Evolutionary conservation across 2,113 vertebrate species (phyloP).

Genomic region (Camelus dromedarius): DNA sequence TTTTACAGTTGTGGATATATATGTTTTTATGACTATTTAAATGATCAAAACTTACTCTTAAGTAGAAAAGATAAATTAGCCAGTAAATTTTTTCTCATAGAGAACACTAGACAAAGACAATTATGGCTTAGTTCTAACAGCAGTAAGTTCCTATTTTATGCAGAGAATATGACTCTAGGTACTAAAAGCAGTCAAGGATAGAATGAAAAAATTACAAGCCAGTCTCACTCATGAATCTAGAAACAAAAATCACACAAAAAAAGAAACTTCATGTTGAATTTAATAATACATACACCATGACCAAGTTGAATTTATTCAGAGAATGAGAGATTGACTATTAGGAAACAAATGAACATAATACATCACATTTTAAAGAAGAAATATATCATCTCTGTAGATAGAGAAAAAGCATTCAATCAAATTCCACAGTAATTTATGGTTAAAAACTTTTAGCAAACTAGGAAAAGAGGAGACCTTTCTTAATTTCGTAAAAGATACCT

Average conservation of each 20-base stretch:
- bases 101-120: not conserved
- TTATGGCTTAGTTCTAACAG: not conserved
- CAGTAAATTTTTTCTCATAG: not conserved
- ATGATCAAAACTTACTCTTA: not conserved
- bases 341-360: not conserved
- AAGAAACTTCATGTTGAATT: not conserved
- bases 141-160: not conserved
- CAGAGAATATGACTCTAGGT: not conserved
- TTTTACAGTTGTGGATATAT: not conserved
- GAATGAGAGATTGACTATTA: not conserved
- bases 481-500: not conserved
- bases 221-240: not conserved
- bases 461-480: not conserved
- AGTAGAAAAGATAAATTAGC: not conserved
- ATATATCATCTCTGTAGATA: not conserved
- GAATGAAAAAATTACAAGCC: not conserved
- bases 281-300: not conserved
- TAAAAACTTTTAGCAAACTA: constrained; percentile 7
- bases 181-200: not conserved
- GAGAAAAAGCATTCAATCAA: not conserved
- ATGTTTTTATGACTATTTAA: not conserved
- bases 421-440: constrained; percentile 8
- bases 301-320: not conserved
- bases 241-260: not conserved
- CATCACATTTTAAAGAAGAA: not conserved